Percentiles rank a stretch among this genome's conserved stretches.
phyloP scores from a whole-genome alignment of 1,140 invertebrate genomes.

The Orchesella cincta region DNA sequence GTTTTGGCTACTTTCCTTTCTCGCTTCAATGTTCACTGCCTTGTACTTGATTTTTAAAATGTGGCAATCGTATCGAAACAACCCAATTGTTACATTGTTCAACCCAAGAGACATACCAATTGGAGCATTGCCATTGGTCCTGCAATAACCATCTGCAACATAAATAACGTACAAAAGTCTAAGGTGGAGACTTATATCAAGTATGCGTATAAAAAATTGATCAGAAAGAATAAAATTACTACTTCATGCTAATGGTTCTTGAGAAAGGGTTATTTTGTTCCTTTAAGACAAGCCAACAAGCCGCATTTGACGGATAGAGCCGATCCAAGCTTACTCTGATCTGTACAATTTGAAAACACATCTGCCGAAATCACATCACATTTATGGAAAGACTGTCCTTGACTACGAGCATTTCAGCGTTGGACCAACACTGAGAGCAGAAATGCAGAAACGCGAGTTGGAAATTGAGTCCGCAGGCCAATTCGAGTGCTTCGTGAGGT shows the following conservation, averaged over 20 bases:
- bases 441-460: neutral
- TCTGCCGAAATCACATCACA: neutral
- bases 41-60: slow-evolving; percentile 2
- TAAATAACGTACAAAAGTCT: slow-evolving; percentile 70
- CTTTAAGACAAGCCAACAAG: neutral
- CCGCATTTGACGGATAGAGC: neutral
- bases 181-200: slow-evolving; percentile 58
- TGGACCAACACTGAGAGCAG: neutral
- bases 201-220: too few species aligned
- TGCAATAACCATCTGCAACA: slow-evolving; percentile 76
- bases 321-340: neutral
- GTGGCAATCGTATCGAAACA: slow-evolving; percentile 50
- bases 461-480: neutral
- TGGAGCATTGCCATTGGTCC: slow-evolving; percentile 72
- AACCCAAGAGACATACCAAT: slow-evolving; percentile 66
- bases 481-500: neutral
- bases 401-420: neutral
- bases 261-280: too few species aligned
- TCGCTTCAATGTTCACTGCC: neutral
- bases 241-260: too few species aligned
- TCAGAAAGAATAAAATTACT: too few species aligned
- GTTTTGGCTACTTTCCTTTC: slow-evolving; percentile 10
- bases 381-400: slow-evolving; percentile 4
- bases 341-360: slow-evolving; percentile 14
- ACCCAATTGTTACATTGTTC: slow-evolving; percentile 73